A percentile compares a stretch with the other conserved stretches of the same genome.
Conservation (phyloP, 2,797 vertebrate species). For the Toxotes lorentzi region DNA sequence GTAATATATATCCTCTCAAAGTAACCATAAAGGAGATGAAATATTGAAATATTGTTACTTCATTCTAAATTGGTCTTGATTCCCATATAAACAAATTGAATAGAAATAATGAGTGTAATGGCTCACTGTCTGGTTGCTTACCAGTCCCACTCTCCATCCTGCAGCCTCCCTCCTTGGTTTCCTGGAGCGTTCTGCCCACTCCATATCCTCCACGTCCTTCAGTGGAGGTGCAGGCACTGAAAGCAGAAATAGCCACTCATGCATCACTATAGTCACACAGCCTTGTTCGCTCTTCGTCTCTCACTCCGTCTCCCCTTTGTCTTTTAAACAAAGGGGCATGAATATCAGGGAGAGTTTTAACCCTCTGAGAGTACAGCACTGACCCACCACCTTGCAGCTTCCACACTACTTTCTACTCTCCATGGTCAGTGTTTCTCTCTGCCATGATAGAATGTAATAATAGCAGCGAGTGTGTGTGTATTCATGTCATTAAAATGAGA, state of each 20-base stretch:
- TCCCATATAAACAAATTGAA: conserved; percentile 15
- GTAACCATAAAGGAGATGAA: conserved; percentile 2
- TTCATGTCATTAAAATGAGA: conserved; percentile 29
- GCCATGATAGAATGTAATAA: conserved; percentile 10
- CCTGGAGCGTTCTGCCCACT: conserved; percentile 50
- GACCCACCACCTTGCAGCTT: conserved; percentile 43
- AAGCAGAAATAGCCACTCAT: conserved; percentile 78
- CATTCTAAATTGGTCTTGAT: background rate
- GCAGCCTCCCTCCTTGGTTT: conserved; percentile 42
- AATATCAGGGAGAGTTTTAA: conserved; percentile 37
- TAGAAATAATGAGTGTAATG: conserved; percentile 19
- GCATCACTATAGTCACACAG: conserved; percentile 67
- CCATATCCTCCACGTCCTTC: conserved; percentile 69
- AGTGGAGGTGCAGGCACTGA: conserved; percentile 62
- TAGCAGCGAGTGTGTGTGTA: background rate
- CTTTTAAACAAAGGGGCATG: conserved; percentile 59
- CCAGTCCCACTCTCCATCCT: conserved; percentile 10
- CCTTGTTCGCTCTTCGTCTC: conserved; percentile 44
- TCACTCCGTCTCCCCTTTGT: conserved; percentile 65
- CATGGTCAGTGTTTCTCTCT: conserved; percentile 6
- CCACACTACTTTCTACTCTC: conserved; percentile 10
- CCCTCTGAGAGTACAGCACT: conserved; percentile 37
- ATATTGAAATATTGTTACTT: conserved; percentile 19
- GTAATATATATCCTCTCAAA: background rate
- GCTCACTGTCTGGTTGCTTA: background rate